Conservation (phyloP, 1,140 invertebrate genomes). For the Drosophila subobscura region DNA sequence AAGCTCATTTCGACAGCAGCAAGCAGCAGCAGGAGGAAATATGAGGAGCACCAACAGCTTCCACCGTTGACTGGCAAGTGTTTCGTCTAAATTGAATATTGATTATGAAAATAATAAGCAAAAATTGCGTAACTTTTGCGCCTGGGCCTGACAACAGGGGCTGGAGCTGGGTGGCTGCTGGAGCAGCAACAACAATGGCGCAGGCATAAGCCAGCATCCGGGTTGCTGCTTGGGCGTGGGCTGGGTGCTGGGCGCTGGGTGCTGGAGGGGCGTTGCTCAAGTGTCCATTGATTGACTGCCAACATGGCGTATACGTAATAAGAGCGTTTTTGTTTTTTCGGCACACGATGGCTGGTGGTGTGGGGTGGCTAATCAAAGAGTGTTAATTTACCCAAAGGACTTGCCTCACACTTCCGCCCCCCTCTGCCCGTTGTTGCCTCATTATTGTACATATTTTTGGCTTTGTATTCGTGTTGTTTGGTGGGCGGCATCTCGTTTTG, state of each 20-base stretch:
- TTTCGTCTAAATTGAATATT: constrained; percentile 80
- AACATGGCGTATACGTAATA: constrained; percentile 80
- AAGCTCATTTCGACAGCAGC: constrained; percentile 54
- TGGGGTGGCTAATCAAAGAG: constrained; percentile 67
- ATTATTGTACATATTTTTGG: constrained; percentile 51
- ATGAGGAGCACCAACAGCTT: constrained; percentile 27
- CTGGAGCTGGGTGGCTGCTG: constrained; percentile 8
- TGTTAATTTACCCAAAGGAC: constrained; percentile 81
- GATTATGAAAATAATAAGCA: constrained; percentile 82
- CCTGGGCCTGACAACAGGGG: constrained; percentile 69
- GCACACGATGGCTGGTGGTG: not conserved
- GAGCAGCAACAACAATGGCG: constrained; percentile 1
- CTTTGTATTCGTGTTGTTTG: constrained; percentile 48
- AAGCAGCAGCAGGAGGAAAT: constrained; percentile 31
- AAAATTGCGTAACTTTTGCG: constrained; percentile 79
- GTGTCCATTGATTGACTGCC: constrained; percentile 79
- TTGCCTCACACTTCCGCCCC: constrained; percentile 15
- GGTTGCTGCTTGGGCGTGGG: constrained; percentile 23
- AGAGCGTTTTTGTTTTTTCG: constrained; percentile 55
- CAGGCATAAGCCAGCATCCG: constrained; percentile 33
- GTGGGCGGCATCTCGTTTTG: constrained; percentile 45
- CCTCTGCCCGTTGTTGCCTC: constrained; percentile 13
- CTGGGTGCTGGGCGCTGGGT: constrained; percentile 9
- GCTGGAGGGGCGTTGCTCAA: constrained; percentile 57
- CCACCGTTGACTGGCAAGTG: constrained; percentile 66